Conservation (phyloP, 2,888 invertebrate species). For the Acanthoscelides obtectus region DNA sequence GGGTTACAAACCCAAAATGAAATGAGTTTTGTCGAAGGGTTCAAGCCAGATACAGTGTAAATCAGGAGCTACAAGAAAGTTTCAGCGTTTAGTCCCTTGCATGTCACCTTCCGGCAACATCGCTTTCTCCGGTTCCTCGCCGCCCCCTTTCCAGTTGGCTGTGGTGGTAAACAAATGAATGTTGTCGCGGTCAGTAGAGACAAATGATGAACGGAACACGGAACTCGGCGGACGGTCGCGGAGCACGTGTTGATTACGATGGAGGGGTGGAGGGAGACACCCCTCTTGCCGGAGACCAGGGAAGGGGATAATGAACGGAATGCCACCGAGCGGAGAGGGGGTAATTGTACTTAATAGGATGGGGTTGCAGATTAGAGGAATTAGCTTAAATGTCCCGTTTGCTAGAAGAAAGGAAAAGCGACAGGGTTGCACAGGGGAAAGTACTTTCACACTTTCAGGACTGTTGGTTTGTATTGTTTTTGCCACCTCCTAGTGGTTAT, state of each 20-base stretch:
- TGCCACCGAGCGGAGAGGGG: slow-evolving; percentile 9
- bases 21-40: too few relatives aligned
- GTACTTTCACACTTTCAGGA: not conserved
- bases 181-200: slow-evolving; percentile 28
- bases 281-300: not conserved
- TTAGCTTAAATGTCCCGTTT: not conserved
- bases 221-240: slow-evolving; percentile 4
- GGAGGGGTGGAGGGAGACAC: slow-evolving; percentile 6
- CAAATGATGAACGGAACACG: slow-evolving; percentile 21
- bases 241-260: slow-evolving; percentile 25
- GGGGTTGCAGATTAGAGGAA: not conserved
- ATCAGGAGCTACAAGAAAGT: too few relatives aligned
- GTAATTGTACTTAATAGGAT: not conserved
- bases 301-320: slow-evolving; percentile 16
- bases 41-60: too few relatives aligned
- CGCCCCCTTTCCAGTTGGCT: slow-evolving; percentile 21
- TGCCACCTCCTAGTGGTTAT: too few relatives aligned
- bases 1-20: too few relatives aligned
- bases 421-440: not conserved
- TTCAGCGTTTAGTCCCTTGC: too few relatives aligned
- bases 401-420: not conserved
- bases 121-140: not conserved
- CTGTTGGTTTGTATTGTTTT: too few relatives aligned
- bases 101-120: too few relatives aligned
- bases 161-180: slow-evolving; percentile 27